These are phyloP conservation scores for Picus viridis DNA, from an alignment of 2,797 vertebrate species.

Conservation along the genomic window DNA sequence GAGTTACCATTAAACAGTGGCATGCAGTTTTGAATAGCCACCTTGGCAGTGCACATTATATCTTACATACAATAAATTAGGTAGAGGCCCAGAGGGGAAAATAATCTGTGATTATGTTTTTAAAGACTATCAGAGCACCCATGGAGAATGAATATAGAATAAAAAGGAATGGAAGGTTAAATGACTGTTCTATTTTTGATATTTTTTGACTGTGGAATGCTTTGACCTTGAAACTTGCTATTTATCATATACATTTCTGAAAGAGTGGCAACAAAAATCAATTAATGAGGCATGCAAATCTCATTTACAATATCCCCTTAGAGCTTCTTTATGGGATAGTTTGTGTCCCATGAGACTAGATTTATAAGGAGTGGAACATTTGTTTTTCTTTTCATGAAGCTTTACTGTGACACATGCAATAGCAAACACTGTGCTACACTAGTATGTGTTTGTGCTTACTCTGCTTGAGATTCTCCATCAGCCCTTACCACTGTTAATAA, in stretches of 20 bases:
- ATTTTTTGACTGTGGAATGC: background rate
- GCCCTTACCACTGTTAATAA: constrained; percentile 48
- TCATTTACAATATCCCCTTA: constrained; percentile 9
- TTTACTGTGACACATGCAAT: constrained; percentile 51
- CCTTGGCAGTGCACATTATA: background rate
- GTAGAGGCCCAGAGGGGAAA: background rate
- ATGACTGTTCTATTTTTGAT: background rate
- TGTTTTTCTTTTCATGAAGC: constrained; percentile 25
- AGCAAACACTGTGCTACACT: constrained; percentile 17
- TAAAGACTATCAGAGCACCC: background rate
- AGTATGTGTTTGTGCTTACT: constrained; percentile 63
- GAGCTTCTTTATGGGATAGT: background rate
- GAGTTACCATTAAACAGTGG: background rate
- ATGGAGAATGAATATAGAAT: background rate
- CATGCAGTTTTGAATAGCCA: background rate
- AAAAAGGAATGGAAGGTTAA: background rate
- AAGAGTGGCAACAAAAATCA: background rate
- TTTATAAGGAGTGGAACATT: constrained; percentile 43
- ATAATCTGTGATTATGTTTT: background rate
- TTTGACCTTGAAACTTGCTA: background rate
- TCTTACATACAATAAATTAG: background rate
- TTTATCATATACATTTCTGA: background rate
- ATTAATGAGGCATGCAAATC: background rate
- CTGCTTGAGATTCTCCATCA: constrained; percentile 51
- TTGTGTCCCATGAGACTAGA: background rate